Base-by-base conservation (phyloP, 2,888 invertebrate genomes). In the Boloria euphrosyne region DNA sequence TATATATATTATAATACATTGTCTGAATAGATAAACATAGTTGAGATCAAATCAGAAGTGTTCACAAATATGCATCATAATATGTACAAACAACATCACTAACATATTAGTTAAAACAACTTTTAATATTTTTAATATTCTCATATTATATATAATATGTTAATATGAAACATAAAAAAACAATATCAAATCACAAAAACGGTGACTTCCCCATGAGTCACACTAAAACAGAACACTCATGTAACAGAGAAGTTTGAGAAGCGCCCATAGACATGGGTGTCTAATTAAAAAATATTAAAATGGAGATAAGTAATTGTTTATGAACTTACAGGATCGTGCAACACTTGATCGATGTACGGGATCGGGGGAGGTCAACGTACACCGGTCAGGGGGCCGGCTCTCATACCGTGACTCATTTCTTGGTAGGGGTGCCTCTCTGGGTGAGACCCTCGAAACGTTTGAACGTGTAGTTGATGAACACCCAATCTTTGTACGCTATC, bases 391-490 rank as follows among this genome's bases (percentile, higher is more conserved):
- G 52, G 49, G 55, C 62, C 54, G 67, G 62, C 52, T 51, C 65
- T 59, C 47, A 52, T 49, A 93, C 59, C 49, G 47, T 13, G 14
- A 49, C 90, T 89, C 86, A 96, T 93, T 96, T 96, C 89, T 96
- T 96, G 77, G 95, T 95, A 57, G 96, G 96, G 69, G 95, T 95
- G 73, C 97, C 97, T 78, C 97, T 94, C 86, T 98, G 98, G 61
- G 98, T 98, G 73, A 98, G 94, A 38, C 98, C 99, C 92, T 99
- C 99, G 92, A 99, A 99, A 77, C 99, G 95, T 89, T 99, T 99
- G 94, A 99, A 99, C 71, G 99, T 99, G 93, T 99, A 99, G 93
- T 99, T 99, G 85, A 99, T 98, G 91, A 99, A 99, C 77, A 99
- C 99, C 98, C 99, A 99, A 94, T 99, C 99, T 93, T 99, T 99